Conservation (phyloP, 2,113 vertebrate species). For the Entomyzon cyanotis region DNA sequence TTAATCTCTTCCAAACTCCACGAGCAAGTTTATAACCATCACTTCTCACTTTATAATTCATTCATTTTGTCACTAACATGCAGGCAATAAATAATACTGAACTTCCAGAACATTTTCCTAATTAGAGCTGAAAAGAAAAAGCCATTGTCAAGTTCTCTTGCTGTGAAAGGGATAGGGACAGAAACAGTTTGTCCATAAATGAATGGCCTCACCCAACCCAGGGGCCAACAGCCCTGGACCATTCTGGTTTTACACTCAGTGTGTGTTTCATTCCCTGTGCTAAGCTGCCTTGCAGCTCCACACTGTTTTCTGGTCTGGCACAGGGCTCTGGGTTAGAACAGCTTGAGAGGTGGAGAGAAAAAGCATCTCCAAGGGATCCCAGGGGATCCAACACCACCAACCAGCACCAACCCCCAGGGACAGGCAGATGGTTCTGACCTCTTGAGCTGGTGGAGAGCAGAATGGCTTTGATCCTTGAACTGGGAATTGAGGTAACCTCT, state of each 20-base stretch:
- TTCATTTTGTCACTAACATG: background rate
- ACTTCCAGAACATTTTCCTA: background rate
- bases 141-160: background rate
- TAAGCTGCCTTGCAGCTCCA: background rate
- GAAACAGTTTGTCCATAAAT: background rate
- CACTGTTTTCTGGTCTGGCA: background rate
- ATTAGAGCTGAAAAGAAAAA: background rate
- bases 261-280: background rate
- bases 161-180: background rate
- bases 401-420: background rate
- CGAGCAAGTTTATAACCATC: background rate
- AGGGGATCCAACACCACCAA: fast-evolving
- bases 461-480: background rate
- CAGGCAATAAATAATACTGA: background rate
- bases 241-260: background rate
- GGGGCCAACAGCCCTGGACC: background rate
- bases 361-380: background rate
- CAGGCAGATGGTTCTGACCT: background rate
- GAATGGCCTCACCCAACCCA: background rate
- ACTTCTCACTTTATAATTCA: background rate
- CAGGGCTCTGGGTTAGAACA: background rate
- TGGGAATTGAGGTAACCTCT: background rate
- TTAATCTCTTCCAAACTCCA: background rate
- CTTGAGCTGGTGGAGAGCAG: background rate
- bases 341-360: background rate